phyloP scores from a whole-genome alignment of 2,888 invertebrate species.

The Rhimphoctona megacephalus region DNA sequence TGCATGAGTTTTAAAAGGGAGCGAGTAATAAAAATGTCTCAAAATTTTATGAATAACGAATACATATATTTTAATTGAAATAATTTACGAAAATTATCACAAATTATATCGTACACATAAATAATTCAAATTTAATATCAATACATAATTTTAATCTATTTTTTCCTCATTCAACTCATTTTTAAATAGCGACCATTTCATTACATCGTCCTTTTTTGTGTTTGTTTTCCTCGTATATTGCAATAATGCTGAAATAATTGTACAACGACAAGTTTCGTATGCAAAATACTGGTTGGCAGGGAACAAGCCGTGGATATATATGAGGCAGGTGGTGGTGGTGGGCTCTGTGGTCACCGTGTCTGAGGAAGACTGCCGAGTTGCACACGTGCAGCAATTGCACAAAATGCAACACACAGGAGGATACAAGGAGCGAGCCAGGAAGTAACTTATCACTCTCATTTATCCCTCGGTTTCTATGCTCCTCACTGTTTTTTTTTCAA shows the following conservation, averaged over 20 bases:
- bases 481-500: conserved; percentile 7
- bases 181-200: neutral
- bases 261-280: conserved; percentile 52
- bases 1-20: neutral
- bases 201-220: neutral
- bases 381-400: conserved; percentile 51
- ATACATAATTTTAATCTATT: neutral
- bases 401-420: conserved; percentile 63
- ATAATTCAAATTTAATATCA: neutral
- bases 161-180: neutral
- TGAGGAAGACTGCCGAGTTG: conserved; percentile 26
- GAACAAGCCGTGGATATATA: conserved; percentile 24
- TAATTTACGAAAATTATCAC: neutral
- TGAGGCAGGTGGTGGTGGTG: conserved; percentile 52
- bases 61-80: neutral
- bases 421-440: conserved; percentile 68
- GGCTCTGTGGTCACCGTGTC: conserved; percentile 39
- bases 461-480: conserved; percentile 68
- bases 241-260: conserved; percentile 53
- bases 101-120: neutral
- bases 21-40: neutral
- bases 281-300: conserved; percentile 53
- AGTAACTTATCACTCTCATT: conserved; percentile 73
- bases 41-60: neutral
- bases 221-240: conserved; percentile 18